Percentiles rank a stretch among this genome's conserved stretches.
These are phyloP conservation scores for Baronia brevicornis DNA, from an alignment of 2,888 invertebrate genomes.

Conservation along the genomic window DNA sequence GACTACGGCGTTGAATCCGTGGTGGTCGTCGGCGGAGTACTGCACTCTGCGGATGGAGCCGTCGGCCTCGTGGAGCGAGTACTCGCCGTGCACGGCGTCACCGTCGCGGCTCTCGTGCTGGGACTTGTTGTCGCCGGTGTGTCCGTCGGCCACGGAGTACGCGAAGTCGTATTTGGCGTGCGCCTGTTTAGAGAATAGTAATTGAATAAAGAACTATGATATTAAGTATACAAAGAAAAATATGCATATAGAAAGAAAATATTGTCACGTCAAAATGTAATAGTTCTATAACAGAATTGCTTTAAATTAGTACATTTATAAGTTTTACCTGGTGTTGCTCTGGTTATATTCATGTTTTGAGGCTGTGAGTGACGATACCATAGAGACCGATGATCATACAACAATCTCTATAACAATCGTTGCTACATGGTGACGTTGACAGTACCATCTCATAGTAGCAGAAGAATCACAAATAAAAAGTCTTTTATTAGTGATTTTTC, in stretches of 20 bases:
- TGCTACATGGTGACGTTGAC: no score
- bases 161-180: slow-evolving; percentile 74
- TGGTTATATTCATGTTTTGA: no score
- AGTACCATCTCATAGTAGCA: no score
- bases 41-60: slow-evolving; percentile 77
- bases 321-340: no score
- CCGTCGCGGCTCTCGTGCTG: slow-evolving; percentile 60
- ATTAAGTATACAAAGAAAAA: neutral
- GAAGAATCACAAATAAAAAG: no score
- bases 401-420: no score
- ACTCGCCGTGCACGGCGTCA: slow-evolving; percentile 28
- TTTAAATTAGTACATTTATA: no score
- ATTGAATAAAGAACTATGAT: neutral
- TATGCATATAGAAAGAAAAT: no score
- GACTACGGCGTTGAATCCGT: no score
- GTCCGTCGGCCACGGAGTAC: slow-evolving; percentile 74
- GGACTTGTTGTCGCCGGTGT: slow-evolving; percentile 72
- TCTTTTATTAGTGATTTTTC: no score
- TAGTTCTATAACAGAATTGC: neutral
- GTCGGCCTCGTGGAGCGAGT: slow-evolving; percentile 34
- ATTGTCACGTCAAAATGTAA: neutral
- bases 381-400: no score
- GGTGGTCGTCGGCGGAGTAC: slow-evolving; percentile 57
- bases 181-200: slow-evolving; percentile 34
- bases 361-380: no score